Evolutionary conservation across 2,888 invertebrate species (phyloP), one percentile per base, ranked within the genome.

Genomic region (Scaptomyza parva): DNA sequence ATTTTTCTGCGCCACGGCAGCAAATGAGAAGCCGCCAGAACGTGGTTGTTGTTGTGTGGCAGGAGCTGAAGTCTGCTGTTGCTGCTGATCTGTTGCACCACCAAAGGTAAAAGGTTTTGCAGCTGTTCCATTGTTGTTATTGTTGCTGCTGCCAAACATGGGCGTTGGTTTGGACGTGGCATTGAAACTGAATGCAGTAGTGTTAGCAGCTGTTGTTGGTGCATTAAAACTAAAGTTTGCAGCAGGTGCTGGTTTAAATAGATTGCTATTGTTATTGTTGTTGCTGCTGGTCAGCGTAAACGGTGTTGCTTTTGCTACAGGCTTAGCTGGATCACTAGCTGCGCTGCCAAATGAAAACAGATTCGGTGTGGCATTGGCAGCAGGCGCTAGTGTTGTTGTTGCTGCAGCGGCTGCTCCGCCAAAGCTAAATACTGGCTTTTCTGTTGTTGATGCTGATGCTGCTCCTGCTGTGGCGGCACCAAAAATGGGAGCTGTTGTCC

Each of bases 11-110:
- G 62, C 28, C 6, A 57, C 60, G 8, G 60, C 50, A 12, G 47
- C 55, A 74, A 72, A 76, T 6, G 76, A 68, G 33, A 80, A 80
- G 0, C 85, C 81, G 4, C 86, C 79, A n/a, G 44, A 14, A 48
- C 22, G 26, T 28, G 20, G 41, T 18, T 52, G 28, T 35, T 14
- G 35, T 8, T 35, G 17, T n/a, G 41, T 11, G 30, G 22, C 33
- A 9, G 33, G 35, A n/a, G 40, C 7, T 33, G 60, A 3, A 45
- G 55, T 24, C 8, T 22, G 54, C 7, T 54, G 70, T n/a, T 61
- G 69, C 4, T 55, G 65, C 2, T 60, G 69, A 6, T 61, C 48
- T 58, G 65, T 2, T 41, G 66, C 44, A 12, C 54, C 55, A 3
- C 78, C 78, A 66, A 78, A 80, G 22, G 55, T 17, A 26, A 79